phyloP scores from a whole-genome alignment of 35 echinoderm and acorn worm genomes.

The Heliocidaris erythrogramma region DNA sequence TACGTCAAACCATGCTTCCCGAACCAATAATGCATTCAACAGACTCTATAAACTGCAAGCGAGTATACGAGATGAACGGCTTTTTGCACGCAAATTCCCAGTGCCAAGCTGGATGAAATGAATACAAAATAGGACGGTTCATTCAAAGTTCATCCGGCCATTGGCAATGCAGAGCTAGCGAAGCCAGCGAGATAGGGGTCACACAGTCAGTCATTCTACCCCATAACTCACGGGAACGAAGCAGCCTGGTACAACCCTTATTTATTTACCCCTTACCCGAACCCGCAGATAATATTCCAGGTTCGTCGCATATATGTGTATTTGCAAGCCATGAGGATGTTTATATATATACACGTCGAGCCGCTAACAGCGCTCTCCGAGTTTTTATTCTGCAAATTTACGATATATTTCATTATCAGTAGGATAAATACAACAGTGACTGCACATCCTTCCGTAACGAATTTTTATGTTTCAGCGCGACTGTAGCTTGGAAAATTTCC shows the following conservation, averaged over 20 bases:
- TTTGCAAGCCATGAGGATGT: neutral
- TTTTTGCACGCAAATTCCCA: constrained; percentile 7
- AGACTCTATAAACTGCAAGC: constrained; percentile 8
- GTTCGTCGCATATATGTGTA: neutral
- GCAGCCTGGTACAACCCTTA: neutral
- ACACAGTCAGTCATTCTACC: neutral
- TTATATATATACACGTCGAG: neutral
- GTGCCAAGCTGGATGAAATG: neutral
- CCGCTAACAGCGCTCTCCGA: neutral
- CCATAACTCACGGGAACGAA: constrained; percentile 3
- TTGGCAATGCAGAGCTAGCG: neutral
- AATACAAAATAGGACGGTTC: constrained; percentile 42
- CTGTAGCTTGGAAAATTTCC: neutral
- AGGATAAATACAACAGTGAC: neutral
- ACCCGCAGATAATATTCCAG: neutral
- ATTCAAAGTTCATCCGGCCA: constrained; percentile 6
- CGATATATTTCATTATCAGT: neutral
- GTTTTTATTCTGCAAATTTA: constrained; percentile 5
- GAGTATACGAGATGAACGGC: neutral
- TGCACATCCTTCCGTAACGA: neutral
- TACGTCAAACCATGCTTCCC: neutral
- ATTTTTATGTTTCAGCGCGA: neutral
- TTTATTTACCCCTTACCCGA: constrained; percentile 15
- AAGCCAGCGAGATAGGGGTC: neutral
- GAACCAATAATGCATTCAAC: neutral